phyloP scores from a whole-genome alignment of 2,113 vertebrate genomes.

The Cryptomyrus ogoouensis region DNA sequence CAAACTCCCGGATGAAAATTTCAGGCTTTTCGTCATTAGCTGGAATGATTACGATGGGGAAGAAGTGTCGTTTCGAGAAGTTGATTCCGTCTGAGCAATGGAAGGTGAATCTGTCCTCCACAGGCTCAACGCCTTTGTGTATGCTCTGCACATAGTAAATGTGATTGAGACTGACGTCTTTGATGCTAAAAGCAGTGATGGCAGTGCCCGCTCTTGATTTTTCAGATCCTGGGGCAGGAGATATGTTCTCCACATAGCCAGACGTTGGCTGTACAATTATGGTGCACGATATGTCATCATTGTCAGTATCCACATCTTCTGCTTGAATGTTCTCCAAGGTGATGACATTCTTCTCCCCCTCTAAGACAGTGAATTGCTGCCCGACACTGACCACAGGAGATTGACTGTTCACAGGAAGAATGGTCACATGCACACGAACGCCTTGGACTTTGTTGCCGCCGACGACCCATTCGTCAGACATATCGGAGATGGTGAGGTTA shows the following conservation, averaged over 20 bases:
- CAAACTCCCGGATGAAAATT: conserved; percentile 44
- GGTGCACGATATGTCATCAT: conserved; percentile 52
- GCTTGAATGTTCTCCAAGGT: conserved; percentile 41
- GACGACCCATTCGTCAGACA: conserved; percentile 39
- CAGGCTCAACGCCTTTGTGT: conserved; percentile 50
- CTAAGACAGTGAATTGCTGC: conserved; percentile 57
- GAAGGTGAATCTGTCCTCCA: conserved; percentile 51
- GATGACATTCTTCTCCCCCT: conserved; percentile 73
- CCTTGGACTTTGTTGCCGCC: conserved; percentile 44
- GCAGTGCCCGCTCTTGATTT: conserved; percentile 43
- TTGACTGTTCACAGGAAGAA: conserved; percentile 53
- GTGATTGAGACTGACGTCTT: conserved; percentile 38
- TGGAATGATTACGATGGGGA: conserved; percentile 50
- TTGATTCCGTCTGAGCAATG: conserved; percentile 55
- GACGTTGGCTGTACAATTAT: conserved; percentile 48
- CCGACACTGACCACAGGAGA: conserved; percentile 61
- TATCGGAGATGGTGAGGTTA: conserved; percentile 46
- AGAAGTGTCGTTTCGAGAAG: conserved; percentile 47
- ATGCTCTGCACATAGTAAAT: conserved; percentile 59
- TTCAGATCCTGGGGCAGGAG: conserved; percentile 49
- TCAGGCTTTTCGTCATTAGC: conserved; percentile 54
- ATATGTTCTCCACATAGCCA: conserved; percentile 57
- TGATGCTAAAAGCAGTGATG: conserved; percentile 56
- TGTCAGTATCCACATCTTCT: conserved; percentile 48
- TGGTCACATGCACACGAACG: conserved; percentile 43